Conservation (phyloP, 2,113 vertebrate genomes). For the Leptodactylus fuscus region DNA sequence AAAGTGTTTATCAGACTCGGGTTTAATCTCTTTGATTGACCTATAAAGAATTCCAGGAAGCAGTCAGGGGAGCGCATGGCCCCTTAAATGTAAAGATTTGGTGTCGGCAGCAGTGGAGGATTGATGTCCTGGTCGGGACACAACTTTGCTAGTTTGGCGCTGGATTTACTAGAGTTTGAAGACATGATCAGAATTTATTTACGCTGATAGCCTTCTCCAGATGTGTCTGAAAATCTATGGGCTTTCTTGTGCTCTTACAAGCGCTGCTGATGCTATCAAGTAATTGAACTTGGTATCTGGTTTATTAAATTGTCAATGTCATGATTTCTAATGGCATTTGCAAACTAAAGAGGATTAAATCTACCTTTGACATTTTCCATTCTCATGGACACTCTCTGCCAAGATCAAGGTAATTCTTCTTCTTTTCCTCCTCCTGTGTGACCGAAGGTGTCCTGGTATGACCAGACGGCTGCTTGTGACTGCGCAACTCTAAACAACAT, state of each 20-base stretch:
- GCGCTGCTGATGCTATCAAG: slow-evolving; percentile 41
- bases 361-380: slow-evolving; percentile 32
- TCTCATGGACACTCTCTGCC: slow-evolving; percentile 7
- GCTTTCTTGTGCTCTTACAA: slow-evolving; percentile 2
- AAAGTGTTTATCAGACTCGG: not conserved
- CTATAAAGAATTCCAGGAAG: slow-evolving; percentile 37
- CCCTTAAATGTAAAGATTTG: slow-evolving; percentile 22
- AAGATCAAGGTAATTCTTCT: slow-evolving; percentile 40
- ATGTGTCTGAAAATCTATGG: slow-evolving; percentile 9
- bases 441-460: slow-evolving; percentile 9
- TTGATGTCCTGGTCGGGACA: slow-evolving; percentile 23
- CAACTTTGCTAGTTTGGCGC: slow-evolving; percentile 10
- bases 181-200: slow-evolving; percentile 16
- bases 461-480: not conserved
- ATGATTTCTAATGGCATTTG: slow-evolving; percentile 43
- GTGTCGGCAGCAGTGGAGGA: slow-evolving; percentile 14
- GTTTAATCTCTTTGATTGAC: slow-evolving; percentile 15
- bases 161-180: slow-evolving; percentile 25
- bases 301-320: slow-evolving; percentile 48
- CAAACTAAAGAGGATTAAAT: slow-evolving; percentile 44
- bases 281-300: slow-evolving; percentile 43
- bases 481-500: not conserved
- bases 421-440: not conserved
- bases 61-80: not conserved
- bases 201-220: slow-evolving; percentile 12